Evolutionary conservation across 2,797 vertebrate genomes (phyloP).

Genomic region (Eutrigla gurnardus): DNA sequence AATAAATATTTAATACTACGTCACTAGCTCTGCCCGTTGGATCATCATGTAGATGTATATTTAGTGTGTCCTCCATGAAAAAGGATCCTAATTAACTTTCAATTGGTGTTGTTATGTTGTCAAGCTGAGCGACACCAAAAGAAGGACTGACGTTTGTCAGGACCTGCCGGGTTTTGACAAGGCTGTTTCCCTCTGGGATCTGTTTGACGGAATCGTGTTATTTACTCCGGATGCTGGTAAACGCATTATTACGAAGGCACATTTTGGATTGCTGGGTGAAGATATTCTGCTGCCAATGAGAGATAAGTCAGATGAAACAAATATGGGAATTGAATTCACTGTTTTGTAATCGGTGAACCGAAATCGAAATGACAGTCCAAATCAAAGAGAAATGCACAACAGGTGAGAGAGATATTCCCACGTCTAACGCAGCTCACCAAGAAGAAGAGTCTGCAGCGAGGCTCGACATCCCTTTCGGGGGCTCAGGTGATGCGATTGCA

Average conservation of each 20-base stretch:
- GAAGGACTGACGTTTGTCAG: too few species aligned
- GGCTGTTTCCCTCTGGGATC: not conserved
- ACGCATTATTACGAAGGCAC: too few species aligned
- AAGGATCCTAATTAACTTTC: too few species aligned
- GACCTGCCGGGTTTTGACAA: too few species aligned
- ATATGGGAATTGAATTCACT: not conserved
- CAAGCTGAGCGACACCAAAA: too few species aligned
- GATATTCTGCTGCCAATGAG: not conserved
- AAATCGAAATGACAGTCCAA: not conserved
- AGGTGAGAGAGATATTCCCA: slow-evolving; percentile 32
- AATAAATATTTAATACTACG: too few species aligned
- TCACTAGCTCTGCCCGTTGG: too few species aligned
- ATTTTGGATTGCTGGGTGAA: too few species aligned
- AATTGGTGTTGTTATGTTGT: too few species aligned
- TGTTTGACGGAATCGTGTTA: not conserved
- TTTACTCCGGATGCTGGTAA: not conserved
- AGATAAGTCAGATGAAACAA: not conserved
- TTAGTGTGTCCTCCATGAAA: too few species aligned
- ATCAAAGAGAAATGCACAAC: not conserved
- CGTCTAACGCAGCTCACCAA: slow-evolving; percentile 29
- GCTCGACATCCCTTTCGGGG: slow-evolving; percentile 39
- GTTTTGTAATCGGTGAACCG: not conserved
- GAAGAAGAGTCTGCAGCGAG: slow-evolving; percentile 27
- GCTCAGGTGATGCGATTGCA: slow-evolving; percentile 68
- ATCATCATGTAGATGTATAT: too few species aligned